Evolutionary conservation across 1,140 invertebrate species (phyloP).

Genomic region (Bombus cullumanus): DNA sequence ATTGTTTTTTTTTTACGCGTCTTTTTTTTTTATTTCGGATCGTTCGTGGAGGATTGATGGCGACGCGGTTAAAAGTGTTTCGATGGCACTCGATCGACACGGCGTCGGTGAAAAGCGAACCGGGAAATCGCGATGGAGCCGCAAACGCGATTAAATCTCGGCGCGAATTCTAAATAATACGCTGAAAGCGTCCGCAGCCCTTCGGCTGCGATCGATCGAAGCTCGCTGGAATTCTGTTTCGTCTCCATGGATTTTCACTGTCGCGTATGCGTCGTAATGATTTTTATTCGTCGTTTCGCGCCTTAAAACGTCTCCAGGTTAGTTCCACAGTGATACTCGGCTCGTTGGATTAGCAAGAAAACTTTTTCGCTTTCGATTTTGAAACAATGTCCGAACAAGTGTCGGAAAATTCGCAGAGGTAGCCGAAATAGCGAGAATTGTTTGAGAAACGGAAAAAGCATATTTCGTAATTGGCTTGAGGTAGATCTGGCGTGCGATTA

Average conservation of each 20-base stretch:
- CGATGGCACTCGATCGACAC: constrained; percentile 25
- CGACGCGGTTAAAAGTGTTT: constrained; percentile 29
- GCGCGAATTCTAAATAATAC: constrained; percentile 19
- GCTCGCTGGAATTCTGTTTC: neutral
- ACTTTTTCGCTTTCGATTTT: too few species aligned
- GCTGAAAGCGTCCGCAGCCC: neutral
- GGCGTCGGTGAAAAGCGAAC: constrained; percentile 11
- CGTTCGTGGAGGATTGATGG: constrained; percentile 4
- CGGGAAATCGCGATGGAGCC: constrained; percentile 9
- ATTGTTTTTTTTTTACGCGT: neutral
- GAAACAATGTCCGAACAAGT: too few species aligned
- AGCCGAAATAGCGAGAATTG: neutral
- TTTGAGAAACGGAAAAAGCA: neutral
- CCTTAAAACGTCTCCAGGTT: neutral
- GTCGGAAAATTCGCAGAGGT: too few species aligned
- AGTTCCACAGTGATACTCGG: neutral
- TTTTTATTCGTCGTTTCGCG: neutral
- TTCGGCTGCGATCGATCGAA: neutral
- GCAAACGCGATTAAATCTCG: constrained; percentile 31
- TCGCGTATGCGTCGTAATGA: neutral
- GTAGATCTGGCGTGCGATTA: neutral
- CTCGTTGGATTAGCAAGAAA: neutral
- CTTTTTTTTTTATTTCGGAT: neutral
- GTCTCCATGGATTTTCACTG: neutral
- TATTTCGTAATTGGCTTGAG: neutral